Base-by-base conservation (phyloP, 2,113 vertebrate genomes). In the Gobio gobio region DNA sequence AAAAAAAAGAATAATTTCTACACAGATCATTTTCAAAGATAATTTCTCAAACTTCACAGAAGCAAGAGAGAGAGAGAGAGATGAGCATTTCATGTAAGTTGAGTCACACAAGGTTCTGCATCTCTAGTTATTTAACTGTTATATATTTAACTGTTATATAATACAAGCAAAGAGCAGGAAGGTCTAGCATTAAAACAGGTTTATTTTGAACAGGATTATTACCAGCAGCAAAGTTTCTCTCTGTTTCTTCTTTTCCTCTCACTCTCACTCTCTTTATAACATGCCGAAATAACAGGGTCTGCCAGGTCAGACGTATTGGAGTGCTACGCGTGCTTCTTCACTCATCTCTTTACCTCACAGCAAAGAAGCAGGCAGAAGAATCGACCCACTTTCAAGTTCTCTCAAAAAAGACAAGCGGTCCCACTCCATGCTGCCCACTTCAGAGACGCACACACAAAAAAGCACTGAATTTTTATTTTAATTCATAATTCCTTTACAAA, bases 311-410 rank as follows among this genome's bases (percentile, higher is more conserved):
- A 85, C 45, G 73, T 61, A 33, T 22, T 9, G 49, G 20, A 76
- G 58, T 24, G 16, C 64, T 33, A 64, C 72, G 47, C 47, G 66
- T 72, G 49, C 80, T 40, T 58, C 24, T 82, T 26, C 45, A 14
- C 63, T 82, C 79, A 68, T 68, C 61, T 54, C 66, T 58, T 56
- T 43, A 82, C 80, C 64, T 82, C 13, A 82, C 26, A 82, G 80
- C 64, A 2, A 82, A 29, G 20, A 72, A 82, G 33, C 78, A 85
- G 49, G 72, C 10, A 58, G 58, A 85, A 63, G 45, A 86, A 40
- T 64, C 63, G 29, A 84, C 61, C 83, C 45, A 88, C 33, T 85
- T 88, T 85, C 36, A 40, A 51, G 75, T 63, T 63, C 51, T 54
- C 72, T 79, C 49, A 78, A 66, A 24, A 64, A 49, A 64, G 29